Base-by-base conservation (phyloP, 1,140 invertebrate genomes). In the Pararge aegeria region DNA sequence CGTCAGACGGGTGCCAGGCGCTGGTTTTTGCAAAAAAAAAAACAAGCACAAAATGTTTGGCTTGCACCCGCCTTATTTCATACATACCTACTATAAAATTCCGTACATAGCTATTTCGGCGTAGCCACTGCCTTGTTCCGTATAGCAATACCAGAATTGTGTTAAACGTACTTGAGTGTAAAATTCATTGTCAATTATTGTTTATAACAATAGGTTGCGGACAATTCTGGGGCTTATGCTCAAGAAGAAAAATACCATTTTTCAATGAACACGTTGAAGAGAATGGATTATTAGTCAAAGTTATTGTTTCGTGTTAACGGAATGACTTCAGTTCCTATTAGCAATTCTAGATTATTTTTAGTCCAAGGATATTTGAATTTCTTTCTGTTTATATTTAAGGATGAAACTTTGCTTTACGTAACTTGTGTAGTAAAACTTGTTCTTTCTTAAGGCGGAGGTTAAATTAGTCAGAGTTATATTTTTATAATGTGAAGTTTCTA, bases 231-330 rank as follows among this genome's bases (percentile, higher is more conserved):
- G 6, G 13, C 20, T 46, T 46, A 13, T 55, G 19, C 30, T 27
- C 27, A 27, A 55, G 62, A 27, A 27, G 20, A 49, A 24, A 51
- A 55, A 30, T 44, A 21, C 16, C 34, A 30, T 27, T 46, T 46
- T 55, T 24, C 24, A 15, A 18, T 34, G 42, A 55, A 46, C 24
- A 34, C 6, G 1, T 18, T n/a, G 5, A 34, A 55, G 38, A 40
- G 40, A 55, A 46, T 30, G 27, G 15, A 37, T 53, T 53, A 46
- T 30, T 46, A 24, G n/a, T 46, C 5, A 20, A 46, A 20, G 44
- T 21, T 15, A 46, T 20, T 46, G 12, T 15, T 21, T 46, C 3
- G 1, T 42, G 5, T 5, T 7, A 42, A 19, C 40, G 40, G 16
- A 42, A 42, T 5, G 18, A n/a, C 20, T 24, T 46, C 12, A 46